Evolutionary conservation across 2,113 vertebrate genomes (phyloP), one percentile per base, ranked within the genome.

Genomic region (Clupea harengus): DNA sequence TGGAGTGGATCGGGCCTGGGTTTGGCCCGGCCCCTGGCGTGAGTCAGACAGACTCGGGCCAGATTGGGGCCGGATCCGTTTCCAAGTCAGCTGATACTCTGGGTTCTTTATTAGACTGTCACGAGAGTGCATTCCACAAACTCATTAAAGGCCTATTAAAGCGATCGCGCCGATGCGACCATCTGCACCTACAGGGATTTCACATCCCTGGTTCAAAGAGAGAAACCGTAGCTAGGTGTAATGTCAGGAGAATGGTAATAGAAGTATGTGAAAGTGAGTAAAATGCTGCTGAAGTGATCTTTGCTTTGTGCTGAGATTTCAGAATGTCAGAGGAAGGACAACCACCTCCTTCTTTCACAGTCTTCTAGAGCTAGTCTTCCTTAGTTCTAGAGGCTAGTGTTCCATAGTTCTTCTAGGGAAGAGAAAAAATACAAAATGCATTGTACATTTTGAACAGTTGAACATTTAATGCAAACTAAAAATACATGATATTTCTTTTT

Each of bases 91-190:
- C 28, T 17, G 64, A 60, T 60, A 60, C 54, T 91, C 90, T 83
- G 90, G 44, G 28, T 93, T 91, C 90, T 93, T 90, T 92, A 93
- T 93, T 92, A 93, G 90, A 91, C 91, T 90, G 93, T 93, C 91
- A 85, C 94, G 90, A 91, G 88, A 92, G 89, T 89, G 93, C 92
- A 90, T 94, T 94, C 86, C 88, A 90, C 92, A 94, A 95, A 94
- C 93, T 95, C 94, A 95, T 94, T 95, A 94, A 95, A 94, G 92
- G 93, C 89, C 92, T 91, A 94, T 94, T 94, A 93, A 90, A 90
- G 91, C 89, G 91, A 92, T 86, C 92, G 92, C 87, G 89, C 87
- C 89, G 92, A 93, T 92, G 91, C 87, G 88, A 85, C 86, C 45
- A 18, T 78, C 81, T 88, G 4, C 81, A 87, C 81, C 81, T 28